Conservation (phyloP, 2,888 invertebrate genomes). For the Piscicola geometra region DNA sequence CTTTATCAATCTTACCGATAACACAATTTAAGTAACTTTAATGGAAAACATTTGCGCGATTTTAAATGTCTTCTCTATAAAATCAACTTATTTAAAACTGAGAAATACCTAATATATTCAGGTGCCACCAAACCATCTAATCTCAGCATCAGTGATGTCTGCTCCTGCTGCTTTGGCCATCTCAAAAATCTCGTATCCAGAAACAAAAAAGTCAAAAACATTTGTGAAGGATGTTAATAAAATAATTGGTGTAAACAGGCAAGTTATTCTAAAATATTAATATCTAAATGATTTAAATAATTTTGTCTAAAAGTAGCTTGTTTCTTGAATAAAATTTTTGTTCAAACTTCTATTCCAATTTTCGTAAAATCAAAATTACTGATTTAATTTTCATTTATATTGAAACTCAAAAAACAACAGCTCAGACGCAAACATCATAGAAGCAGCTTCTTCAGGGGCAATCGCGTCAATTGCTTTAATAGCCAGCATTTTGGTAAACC, state of each 20-base stretch:
- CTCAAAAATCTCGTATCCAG: constrained; percentile 44
- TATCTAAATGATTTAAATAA: background rate
- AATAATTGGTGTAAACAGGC: no score
- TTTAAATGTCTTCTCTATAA: no score
- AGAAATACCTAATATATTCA: no score
- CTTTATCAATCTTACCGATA: no score
- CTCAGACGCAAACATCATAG: constrained; percentile 28
- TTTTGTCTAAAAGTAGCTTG: background rate
- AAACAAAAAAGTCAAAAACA: constrained; percentile 41
- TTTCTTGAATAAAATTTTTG: background rate
- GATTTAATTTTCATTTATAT: no score
- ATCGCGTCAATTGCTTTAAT: constrained; percentile 37
- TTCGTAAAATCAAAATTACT: background rate
- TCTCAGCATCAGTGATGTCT: constrained; percentile 89
- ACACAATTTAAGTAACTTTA: no score
- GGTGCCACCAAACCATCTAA: constrained; percentile 71
- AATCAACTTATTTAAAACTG: no score
- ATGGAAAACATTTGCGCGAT: no score
- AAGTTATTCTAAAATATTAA: no score
- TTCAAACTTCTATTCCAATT: background rate
- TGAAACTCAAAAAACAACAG: background rate
- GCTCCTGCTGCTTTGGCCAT: constrained; percentile 80
- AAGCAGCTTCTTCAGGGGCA: constrained; percentile 39
- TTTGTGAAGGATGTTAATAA: constrained; percentile 30
- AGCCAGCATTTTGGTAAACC: constrained; percentile 46